Base-by-base conservation (phyloP, 1,140 invertebrate species). In the Temnothorax nylanderi region DNA sequence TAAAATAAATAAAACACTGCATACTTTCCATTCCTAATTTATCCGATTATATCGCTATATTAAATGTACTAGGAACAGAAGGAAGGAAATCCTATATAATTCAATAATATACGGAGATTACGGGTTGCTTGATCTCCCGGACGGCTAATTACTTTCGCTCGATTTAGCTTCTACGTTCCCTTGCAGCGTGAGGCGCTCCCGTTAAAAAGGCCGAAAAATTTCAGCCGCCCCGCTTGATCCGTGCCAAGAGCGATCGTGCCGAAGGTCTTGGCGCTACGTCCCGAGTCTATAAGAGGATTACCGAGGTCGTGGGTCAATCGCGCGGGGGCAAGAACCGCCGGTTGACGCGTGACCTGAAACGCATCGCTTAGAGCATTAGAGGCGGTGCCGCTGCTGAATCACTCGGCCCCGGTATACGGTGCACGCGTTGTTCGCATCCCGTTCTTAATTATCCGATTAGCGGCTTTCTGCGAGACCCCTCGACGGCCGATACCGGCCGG, bases 271-370 rank as follows among this genome's bases (percentile, higher is more conserved):
- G 74, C 72, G 78, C 60, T 71, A 16, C 49, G 72, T 56, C 41
- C 41, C 41, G 26, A 75, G 72, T 32, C 32, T 90, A 90, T 90
- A 91, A 91, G 77, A 77, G 89, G 89, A 88, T 90, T 90, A 90
- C 47, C 21, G 82, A 84, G 87, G 87, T 90, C 87, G 56, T 44
- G 34, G 84, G 89, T 90, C 88, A 90, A 90, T 89, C 85, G 76
- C 58, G 78, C 76, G 49, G 49, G 54, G 87, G 75, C 78, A 91
- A 91, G 89, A 94, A 94, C 92, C 92, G 92, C 80, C 92, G 92
- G 92, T 94, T 95, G 92, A 94, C 90, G 92, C 91, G 80, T 94
- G 93, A 94, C 94, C 93, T 86, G 88, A 89, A 90, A 91, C 88
- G 87, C 86, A 86, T 86, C 90, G 85, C 88, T 64, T 44, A 62